phyloP scores from a whole-genome alignment of 2,113 vertebrate species.

The Callorhinus ursinus region DNA sequence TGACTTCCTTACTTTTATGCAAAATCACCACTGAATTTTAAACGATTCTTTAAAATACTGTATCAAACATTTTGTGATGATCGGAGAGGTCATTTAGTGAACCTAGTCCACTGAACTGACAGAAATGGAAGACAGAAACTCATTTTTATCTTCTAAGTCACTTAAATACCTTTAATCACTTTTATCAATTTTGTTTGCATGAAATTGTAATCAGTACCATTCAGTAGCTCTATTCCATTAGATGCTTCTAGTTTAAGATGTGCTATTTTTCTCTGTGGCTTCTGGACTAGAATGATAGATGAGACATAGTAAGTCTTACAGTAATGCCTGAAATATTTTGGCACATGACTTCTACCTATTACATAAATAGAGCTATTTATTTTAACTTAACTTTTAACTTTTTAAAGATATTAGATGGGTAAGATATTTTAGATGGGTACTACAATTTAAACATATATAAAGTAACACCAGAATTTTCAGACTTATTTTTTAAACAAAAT shows the following conservation, averaged over 20 bases:
- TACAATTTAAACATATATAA: neutral
- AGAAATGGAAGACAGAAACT: neutral
- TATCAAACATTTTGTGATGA: neutral
- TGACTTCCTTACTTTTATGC: neutral
- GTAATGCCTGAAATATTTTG: neutral
- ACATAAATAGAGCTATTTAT: neutral
- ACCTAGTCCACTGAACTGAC: neutral
- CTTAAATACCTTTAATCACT: neutral
- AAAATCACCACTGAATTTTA: neutral
- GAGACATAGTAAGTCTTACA: neutral
- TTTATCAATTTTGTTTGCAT: neutral
- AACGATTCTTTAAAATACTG: neutral
- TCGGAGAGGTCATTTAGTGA: neutral
- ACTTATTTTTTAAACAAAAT: neutral
- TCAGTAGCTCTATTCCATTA: neutral
- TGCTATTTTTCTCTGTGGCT: neutral
- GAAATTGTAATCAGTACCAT: neutral
- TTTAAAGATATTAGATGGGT: neutral
- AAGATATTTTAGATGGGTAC: neutral
- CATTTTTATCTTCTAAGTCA: neutral
- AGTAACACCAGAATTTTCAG: neutral
- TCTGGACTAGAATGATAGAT: neutral
- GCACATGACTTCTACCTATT: neutral
- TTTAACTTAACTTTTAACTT: conserved; percentile 14
- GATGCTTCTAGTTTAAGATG: neutral